Conservation (phyloP, 2,113 vertebrate species). For the Hyla sarda region DNA sequence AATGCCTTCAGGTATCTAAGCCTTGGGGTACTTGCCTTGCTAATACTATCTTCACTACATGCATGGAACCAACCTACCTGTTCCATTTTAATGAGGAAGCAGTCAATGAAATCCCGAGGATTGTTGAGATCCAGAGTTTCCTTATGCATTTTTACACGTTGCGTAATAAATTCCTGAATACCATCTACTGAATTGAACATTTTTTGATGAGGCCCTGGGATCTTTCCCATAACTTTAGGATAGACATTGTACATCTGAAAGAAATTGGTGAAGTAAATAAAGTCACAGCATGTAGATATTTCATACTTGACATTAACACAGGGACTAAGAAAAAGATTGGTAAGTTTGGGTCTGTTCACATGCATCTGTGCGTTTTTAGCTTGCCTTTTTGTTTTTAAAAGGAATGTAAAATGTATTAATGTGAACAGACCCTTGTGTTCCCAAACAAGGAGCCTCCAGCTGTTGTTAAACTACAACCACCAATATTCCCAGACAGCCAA, state of each 20-base stretch:
- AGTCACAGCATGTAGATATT: neutral
- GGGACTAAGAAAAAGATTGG: too few relatives aligned
- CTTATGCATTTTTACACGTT: conserved; percentile 72
- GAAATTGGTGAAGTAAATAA: neutral
- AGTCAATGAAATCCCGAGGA: conserved; percentile 80
- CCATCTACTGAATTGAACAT: neutral
- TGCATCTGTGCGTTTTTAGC: too few relatives aligned
- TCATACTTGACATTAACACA: too few relatives aligned
- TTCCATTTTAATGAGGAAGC: conserved; percentile 77
- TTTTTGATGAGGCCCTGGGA: conserved; percentile 76
- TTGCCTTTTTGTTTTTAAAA: too few relatives aligned
- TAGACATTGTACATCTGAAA: conserved; percentile 78
- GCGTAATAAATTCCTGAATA: conserved; percentile 64
- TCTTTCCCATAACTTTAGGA: conserved; percentile 71
- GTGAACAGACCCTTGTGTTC: too few relatives aligned
- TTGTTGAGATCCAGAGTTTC: conserved; percentile 70
- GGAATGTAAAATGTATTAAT: too few relatives aligned
- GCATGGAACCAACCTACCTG: conserved; percentile 68
- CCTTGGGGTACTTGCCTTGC: neutral
- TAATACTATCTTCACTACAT: neutral
- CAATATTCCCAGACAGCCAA: too few relatives aligned
- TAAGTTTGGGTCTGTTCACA: too few relatives aligned
- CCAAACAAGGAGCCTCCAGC: too few relatives aligned
- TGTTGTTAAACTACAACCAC: too few relatives aligned
- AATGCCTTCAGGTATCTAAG: too few relatives aligned